Evolutionary conservation across 2,113 vertebrate species (phyloP).

Genomic region (Tychaedon coryphoeus): DNA sequence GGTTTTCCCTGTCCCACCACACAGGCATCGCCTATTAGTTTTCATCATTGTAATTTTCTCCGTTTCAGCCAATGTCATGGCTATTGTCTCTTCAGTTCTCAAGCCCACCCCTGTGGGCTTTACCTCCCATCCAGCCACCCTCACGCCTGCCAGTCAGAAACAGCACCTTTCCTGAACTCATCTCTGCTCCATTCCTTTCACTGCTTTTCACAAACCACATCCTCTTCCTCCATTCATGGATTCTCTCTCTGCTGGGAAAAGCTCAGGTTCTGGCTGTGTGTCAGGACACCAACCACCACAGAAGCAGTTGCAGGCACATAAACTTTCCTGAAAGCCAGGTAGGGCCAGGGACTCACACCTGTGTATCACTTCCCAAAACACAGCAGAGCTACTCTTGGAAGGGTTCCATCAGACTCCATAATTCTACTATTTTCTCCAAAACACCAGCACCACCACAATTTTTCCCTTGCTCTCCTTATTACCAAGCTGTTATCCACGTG

Average conservation of each 20-base stretch:
- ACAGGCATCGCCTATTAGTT: not conserved
- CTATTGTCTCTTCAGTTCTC: not conserved
- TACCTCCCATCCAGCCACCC: not conserved
- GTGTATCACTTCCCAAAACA: not conserved
- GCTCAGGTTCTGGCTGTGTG: not conserved
- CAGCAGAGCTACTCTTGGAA: not conserved
- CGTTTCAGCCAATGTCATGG: not conserved
- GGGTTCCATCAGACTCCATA: not conserved
- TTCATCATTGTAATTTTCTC: not conserved
- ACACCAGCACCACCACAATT: not conserved
- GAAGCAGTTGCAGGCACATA: fast-evolving
- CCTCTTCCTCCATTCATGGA: not conserved
- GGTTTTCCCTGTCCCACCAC: not conserved
- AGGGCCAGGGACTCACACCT: not conserved
- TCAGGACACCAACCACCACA: not conserved
- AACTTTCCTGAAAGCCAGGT: not conserved
- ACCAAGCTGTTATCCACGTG: not conserved
- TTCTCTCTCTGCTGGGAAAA: not conserved
- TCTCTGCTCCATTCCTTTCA: not conserved
- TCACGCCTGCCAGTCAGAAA: not conserved
- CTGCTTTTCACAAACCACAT: not conserved
- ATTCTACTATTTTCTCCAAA: not conserved
- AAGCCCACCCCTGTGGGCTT: not conserved
- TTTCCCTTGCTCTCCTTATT: not conserved
- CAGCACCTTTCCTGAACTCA: not conserved